Percentiles rank a stretch among this genome's conserved stretches.
These are phyloP conservation scores for Drosophila dunni DNA, from an alignment of 1,140 invertebrate species.

Conservation along the genomic window DNA sequence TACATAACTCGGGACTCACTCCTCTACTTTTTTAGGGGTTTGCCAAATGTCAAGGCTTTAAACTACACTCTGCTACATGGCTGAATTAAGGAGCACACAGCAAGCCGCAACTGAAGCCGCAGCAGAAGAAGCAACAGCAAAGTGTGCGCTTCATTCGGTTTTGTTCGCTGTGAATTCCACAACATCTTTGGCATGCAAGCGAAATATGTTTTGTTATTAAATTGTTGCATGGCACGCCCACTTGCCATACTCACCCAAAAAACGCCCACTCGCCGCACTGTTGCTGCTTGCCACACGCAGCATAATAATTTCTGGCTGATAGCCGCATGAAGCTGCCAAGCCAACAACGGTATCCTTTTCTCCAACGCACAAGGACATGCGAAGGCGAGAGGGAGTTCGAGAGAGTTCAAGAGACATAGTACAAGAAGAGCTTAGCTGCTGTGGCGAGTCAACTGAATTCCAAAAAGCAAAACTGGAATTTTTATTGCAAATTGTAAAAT, in stretches of 20 bases:
- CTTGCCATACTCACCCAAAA: conserved; percentile 17
- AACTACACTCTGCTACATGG: conserved; percentile 39
- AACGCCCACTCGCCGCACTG: conserved; percentile 5
- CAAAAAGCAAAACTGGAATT: conserved; percentile 80
- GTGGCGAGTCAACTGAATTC: conserved; percentile 64
- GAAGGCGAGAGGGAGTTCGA: too few relatives aligned
- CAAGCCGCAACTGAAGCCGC: neutral
- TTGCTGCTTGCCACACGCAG: conserved; percentile 26
- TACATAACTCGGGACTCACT: conserved; percentile 47
- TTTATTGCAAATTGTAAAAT: conserved; percentile 83
- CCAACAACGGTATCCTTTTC: conserved; percentile 53
- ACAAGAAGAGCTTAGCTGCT: conserved; percentile 6
- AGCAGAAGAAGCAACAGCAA: conserved; percentile 7
- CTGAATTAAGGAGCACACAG: conserved; percentile 11
- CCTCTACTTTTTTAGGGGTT: neutral
- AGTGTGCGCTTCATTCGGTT: conserved; percentile 45
- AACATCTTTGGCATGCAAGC: conserved; percentile 77
- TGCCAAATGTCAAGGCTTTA: conserved; percentile 65
- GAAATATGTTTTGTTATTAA: conserved; percentile 83
- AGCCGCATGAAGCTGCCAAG: conserved; percentile 41
- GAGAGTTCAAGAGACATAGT: too few relatives aligned
- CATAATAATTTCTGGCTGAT: conserved; percentile 80
- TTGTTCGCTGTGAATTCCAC: conserved; percentile 66
- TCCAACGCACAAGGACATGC: conserved; percentile 50
- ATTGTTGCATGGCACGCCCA: conserved; percentile 74